A percentile compares a stretch with the other conserved stretches of the same genome.
Conservation (phyloP, 2,797 vertebrate genomes). For the Pipistrellus pipistrellus region DNA sequence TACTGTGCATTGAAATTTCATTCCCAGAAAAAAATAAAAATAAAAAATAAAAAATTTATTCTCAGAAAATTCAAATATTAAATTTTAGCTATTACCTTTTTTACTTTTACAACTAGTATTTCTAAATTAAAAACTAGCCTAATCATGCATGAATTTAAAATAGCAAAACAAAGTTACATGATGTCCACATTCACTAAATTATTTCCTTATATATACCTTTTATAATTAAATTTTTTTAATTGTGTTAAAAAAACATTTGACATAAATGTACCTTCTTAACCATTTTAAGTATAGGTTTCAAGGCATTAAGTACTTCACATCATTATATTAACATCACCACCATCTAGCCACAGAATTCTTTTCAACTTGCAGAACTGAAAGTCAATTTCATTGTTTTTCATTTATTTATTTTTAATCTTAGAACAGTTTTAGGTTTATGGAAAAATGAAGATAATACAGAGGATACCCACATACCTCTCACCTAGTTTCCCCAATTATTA, state of each 20-base stretch:
- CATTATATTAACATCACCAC: no score
- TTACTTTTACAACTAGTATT: constrained; percentile 4
- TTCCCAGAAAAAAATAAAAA: neutral
- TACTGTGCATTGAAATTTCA: neutral
- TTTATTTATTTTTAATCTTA: neutral
- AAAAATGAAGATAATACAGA: neutral
- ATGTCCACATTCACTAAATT: neutral
- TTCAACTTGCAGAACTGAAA: neutral
- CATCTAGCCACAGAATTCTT: neutral
- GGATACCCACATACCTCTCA: neutral
- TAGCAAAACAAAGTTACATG: neutral
- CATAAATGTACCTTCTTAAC: neutral
- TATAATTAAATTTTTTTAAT: constrained; percentile 9
- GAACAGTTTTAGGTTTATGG: neutral
- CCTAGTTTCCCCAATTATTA: neutral
- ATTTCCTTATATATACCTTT: neutral
- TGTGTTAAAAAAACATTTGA: neutral
- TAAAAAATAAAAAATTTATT: neutral
- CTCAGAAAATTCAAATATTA: neutral
- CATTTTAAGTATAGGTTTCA: neutral
- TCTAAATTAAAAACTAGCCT: constrained; percentile 42
- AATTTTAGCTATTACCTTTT: constrained; percentile 2
- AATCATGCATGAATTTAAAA: neutral
- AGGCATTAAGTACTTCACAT: rapidly evolving
- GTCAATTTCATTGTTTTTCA: neutral